A percentile compares a stretch with the other conserved stretches of the same genome.
Conservation (phyloP, 2,797 vertebrate genomes). For the Salarias fasciatus region DNA sequence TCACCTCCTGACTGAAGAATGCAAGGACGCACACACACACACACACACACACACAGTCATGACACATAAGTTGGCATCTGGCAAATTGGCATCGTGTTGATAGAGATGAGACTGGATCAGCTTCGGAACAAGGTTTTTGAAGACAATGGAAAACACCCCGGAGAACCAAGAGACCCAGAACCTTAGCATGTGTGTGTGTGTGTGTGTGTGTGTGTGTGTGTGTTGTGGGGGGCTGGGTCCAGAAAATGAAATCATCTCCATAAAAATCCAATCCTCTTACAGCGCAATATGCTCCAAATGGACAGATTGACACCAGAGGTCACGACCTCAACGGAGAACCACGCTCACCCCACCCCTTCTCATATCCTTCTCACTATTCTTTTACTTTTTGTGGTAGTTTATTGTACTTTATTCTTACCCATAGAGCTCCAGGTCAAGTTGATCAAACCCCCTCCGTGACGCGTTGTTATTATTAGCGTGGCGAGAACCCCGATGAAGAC, state of each 20-base stretch:
- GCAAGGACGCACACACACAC: slow-evolving; percentile 9
- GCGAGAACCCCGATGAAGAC: no score
- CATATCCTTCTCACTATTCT: slow-evolving; percentile 20
- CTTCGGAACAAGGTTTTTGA: neutral
- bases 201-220: no score
- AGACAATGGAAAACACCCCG: neutral
- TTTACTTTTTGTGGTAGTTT: no score
- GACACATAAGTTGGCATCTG: slow-evolving; percentile 49
- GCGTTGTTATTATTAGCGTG: no score
- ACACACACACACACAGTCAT: neutral
- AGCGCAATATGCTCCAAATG: slow-evolving; percentile 72
- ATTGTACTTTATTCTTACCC: no score
- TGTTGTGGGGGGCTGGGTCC: no score
- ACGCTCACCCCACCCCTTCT: slow-evolving; percentile 7
- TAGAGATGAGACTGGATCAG: slow-evolving; percentile 25
- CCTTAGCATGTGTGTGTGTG: no score
- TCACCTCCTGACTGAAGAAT: slow-evolving; percentile 34
- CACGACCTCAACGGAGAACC: slow-evolving; percentile 49
- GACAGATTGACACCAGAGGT: slow-evolving; percentile 67
- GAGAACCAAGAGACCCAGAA: slow-evolving; percentile 17
- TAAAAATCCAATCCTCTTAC: slow-evolving; percentile 72
- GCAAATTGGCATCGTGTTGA: slow-evolving; percentile 54
- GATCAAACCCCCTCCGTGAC: no score
- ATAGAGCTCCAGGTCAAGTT: no score
- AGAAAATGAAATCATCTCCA: slow-evolving; percentile 73